Evolutionary conservation across 2,888 invertebrate genomes (phyloP), one percentile per base, ranked within the genome.

Genomic region (Coenonympha arcania): DNA sequence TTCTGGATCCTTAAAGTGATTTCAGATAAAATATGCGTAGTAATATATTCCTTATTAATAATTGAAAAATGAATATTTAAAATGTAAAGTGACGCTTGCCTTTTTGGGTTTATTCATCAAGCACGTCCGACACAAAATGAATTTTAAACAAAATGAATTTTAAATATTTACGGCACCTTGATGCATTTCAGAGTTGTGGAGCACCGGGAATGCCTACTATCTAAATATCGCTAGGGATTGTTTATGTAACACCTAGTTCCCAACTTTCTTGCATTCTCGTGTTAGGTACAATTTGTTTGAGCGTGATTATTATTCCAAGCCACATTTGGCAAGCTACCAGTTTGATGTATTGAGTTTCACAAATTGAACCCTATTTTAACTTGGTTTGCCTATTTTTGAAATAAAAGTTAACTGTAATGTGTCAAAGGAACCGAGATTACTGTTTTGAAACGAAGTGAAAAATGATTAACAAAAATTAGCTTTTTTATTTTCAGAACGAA

Each of bases 251-350:
- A 39, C 15, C 15, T 24, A 24, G 15, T 24, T 22, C 39, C 3
- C 9, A 39, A 22, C 37, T 39, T 22, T 39, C 37, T 39, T 24
- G 39, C 39, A 39, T 24, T 39, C 24, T 9, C 24, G 24, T 24
- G 22, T 8, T 13, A 22, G 6, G n/a, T n/a, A n/a, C n/a, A n/a
- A 15, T 22, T 39, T 39, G 15, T 24, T 22, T 13, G 15, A 9
- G 24, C 15, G 9, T 15, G 15, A 39, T 39, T 39, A 39, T 22
- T 39, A 24, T 22, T 24, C 9, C 39, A 15, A 39, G 15, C 39
- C 15, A 15, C 39, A 39, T 24, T 39, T 24, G 22, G 39, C 39
- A 39, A 24, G 8, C 39, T 22, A 24, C 22, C 24, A 39, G 24
- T 39, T 39, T 24, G 24, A 39, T 9, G 22, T 39, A 39, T 39